Percentiles rank a stretch among this genome's conserved stretches.
Evolutionary conservation across 2,888 invertebrate species (phyloP).

Genomic region (Serripes groenlandicus): DNA sequence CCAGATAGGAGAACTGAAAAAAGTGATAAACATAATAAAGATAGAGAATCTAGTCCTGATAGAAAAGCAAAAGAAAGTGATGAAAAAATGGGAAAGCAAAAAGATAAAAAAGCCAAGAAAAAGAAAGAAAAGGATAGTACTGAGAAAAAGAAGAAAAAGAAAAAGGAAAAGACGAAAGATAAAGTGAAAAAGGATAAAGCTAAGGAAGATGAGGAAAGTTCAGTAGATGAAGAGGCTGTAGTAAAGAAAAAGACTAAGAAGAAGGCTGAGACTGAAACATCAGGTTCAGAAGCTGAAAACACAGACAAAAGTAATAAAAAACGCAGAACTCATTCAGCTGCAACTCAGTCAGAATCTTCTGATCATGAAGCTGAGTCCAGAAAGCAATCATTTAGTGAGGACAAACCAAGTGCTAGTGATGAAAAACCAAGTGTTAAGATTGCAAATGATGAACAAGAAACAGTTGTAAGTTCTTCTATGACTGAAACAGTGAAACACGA

Average conservation of each 20-base stretch:
- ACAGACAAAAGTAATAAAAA: slow-evolving; percentile 3
- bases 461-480: slow-evolving; percentile 30
- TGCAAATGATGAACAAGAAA: slow-evolving; percentile 66
- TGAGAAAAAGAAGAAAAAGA: slow-evolving; percentile 59
- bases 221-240: slow-evolving; percentile 87
- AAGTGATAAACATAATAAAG: slow-evolving; percentile 22
- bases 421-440: slow-evolving; percentile 10
- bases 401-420: slow-evolving; percentile 15
- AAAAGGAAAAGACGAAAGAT: slow-evolving; percentile 54
- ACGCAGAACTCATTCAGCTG: not conserved
- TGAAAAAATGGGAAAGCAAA: slow-evolving; percentile 87
- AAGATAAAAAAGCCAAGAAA: slow-evolving; percentile 77
- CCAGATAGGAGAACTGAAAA: slow-evolving; percentile 44
- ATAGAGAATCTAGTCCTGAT: slow-evolving; percentile 72
- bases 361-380: slow-evolving; percentile 82
- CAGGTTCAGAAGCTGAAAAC: slow-evolving; percentile 21
- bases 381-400: slow-evolving; percentile 43
- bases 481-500: slow-evolving; percentile 12
- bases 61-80: slow-evolving; percentile 85
- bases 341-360: slow-evolving; percentile 87
- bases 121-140: slow-evolving; percentile 62
- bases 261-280: slow-evolving; percentile 34
- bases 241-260: slow-evolving; percentile 79
- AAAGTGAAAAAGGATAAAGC: slow-evolving; percentile 67
- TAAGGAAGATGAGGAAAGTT: slow-evolving; percentile 82